These are phyloP conservation scores for Lordiphosa collinella DNA, from an alignment of 1,140 invertebrate species.

Conservation along the genomic window DNA sequence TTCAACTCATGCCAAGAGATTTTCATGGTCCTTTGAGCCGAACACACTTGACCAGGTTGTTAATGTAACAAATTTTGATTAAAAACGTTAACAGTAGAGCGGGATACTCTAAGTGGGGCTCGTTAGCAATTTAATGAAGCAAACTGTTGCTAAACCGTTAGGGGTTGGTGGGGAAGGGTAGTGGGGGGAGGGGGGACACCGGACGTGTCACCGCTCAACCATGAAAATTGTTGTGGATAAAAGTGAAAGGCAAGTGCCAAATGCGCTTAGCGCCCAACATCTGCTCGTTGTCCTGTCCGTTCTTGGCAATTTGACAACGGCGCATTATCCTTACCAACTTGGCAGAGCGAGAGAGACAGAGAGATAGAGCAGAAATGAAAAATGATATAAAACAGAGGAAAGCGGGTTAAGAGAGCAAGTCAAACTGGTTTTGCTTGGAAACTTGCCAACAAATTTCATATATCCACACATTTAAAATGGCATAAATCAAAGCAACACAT, in stretches of 20 bases:
- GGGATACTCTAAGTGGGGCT: slow-evolving; percentile 7
- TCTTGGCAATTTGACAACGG: slow-evolving; percentile 69
- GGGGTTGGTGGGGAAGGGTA: not conserved
- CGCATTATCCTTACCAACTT: slow-evolving; percentile 69
- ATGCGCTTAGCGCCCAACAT: slow-evolving; percentile 51
- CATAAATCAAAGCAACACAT: slow-evolving; percentile 60
- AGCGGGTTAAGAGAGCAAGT: not conserved
- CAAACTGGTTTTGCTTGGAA: not conserved
- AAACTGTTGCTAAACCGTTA: slow-evolving; percentile 38
- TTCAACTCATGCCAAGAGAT: too few species aligned
- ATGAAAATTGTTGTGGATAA: slow-evolving; percentile 26
- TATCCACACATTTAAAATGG: slow-evolving; percentile 51
- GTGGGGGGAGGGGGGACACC: not conserved
- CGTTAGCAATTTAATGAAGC: slow-evolving; percentile 51
- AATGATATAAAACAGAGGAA: slow-evolving; percentile 24
- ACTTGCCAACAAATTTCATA: slow-evolving; percentile 30
- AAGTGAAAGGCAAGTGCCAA: slow-evolving; percentile 32
- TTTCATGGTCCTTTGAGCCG: slow-evolving; percentile 41
- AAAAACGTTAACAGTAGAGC: slow-evolving; percentile 38
- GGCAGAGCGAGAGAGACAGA: slow-evolving; percentile 12
- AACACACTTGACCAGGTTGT: slow-evolving; percentile 23
- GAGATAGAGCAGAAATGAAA: slow-evolving; percentile 19
- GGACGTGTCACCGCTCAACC: slow-evolving; percentile 33
- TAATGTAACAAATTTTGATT: slow-evolving; percentile 42
- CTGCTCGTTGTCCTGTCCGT: slow-evolving; percentile 25